Evolutionary conservation across 30 jellyfish, hydroid and myxozoan genomes (phyloP).

Genomic region (Cassiopea andromeda): DNA sequence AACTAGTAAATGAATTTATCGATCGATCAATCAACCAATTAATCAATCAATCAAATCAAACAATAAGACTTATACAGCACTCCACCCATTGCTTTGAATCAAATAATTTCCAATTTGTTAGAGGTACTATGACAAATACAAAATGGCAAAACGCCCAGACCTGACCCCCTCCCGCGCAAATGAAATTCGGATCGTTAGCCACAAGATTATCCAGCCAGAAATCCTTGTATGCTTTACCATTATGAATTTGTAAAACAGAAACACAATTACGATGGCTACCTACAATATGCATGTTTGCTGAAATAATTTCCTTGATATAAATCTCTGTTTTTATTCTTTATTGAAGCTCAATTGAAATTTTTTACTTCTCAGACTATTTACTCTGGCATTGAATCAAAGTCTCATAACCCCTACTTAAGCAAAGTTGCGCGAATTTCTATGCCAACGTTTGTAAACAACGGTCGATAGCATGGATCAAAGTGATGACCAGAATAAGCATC

Average conservation of each 20-base stretch:
- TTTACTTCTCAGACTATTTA: not conserved
- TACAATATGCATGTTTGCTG: not conserved
- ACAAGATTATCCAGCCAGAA: not conserved
- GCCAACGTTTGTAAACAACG: not conserved
- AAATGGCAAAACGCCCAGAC: no score
- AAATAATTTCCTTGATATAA: constrained; percentile 3
- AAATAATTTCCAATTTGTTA: no score
- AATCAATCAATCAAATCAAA: no score
- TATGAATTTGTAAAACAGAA: not conserved
- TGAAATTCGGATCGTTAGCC: not conserved
- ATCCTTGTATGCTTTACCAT: not conserved
- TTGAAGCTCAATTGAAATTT: not conserved
- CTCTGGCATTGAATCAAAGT: constrained; percentile 1
- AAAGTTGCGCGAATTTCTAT: not conserved
- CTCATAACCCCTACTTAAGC: not conserved
- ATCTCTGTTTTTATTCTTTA: not conserved
- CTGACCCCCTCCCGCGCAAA: no score
- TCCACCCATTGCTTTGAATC: no score
- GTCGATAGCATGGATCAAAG: not conserved
- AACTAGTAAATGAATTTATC: no score
- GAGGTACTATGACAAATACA: no score
- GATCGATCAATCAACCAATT: no score
- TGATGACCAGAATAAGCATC: no score
- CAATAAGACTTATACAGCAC: no score
- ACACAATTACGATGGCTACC: not conserved